Percentiles rank a stretch among this genome's conserved stretches.
These are phyloP conservation scores for Psammodynastes pulverulentus DNA, from an alignment of 2,113 vertebrate genomes.

Conservation along the genomic window DNA sequence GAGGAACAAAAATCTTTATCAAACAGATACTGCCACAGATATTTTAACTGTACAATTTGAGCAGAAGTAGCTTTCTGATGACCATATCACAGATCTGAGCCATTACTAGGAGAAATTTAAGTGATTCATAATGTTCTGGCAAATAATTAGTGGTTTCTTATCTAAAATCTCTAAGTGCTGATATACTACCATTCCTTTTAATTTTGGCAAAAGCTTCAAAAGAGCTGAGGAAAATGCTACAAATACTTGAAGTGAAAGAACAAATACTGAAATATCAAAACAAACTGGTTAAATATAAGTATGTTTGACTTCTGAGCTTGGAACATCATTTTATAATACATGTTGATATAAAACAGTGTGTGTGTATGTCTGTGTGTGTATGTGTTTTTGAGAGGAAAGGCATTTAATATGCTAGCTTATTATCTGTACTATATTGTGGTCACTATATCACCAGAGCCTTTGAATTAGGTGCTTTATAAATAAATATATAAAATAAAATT, in stretches of 20 bases:
- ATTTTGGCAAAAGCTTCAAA: conserved; percentile 12
- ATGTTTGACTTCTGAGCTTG: neutral
- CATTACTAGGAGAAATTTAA: neutral
- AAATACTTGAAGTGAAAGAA: neutral
- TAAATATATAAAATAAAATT: neutral
- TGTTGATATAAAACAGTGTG: neutral
- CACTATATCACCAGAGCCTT: neutral
- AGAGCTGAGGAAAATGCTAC: neutral
- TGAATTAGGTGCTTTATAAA: neutral
- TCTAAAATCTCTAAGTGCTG: conserved; percentile 5
- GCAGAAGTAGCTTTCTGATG: conserved; percentile 20
- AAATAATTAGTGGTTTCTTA: conserved; percentile 25
- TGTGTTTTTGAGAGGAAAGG: neutral
- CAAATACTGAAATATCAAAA: neutral
- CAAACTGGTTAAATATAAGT: neutral
- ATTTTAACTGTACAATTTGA: conserved; percentile 41
- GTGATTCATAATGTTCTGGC: conserved; percentile 11
- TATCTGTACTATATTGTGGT: neutral
- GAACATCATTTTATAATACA: neutral
- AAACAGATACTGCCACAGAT: conserved; percentile 21
- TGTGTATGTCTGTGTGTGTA: no score
- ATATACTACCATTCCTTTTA: neutral
- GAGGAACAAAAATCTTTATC: conserved; percentile 26
- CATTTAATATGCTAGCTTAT: neutral
- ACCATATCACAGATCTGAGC: conserved; percentile 24